Percentiles rank a stretch among this genome's conserved stretches.
These are phyloP conservation scores for Collichthys lucidus DNA, from an alignment of 2,113 vertebrate genomes.

Conservation along the genomic window DNA sequence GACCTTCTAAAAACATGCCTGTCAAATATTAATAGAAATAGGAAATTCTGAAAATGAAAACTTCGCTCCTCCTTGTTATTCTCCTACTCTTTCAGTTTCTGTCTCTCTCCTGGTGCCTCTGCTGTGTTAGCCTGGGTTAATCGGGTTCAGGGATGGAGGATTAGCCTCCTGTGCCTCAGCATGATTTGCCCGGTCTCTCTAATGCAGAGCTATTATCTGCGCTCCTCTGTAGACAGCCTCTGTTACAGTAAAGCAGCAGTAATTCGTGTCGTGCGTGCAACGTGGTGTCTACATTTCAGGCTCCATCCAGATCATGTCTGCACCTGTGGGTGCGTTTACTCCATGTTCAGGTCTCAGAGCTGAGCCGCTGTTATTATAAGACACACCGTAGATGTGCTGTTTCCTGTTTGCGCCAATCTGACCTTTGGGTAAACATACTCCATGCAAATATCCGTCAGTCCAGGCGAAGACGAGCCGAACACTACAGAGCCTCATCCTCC, in stretches of 20 bases:
- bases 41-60: neutral
- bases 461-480: neutral
- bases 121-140: constrained; percentile 68
- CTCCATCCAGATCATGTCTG: neutral
- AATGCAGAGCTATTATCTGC: constrained; percentile 65
- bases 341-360: neutral
- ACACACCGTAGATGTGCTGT: neutral
- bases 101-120: constrained; percentile 13
- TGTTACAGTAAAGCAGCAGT: constrained; percentile 21
- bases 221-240: constrained; percentile 34
- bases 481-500: neutral
- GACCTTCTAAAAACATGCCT: neutral
- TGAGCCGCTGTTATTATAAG: constrained; percentile 20
- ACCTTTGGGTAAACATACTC: constrained; percentile 31
- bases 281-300: neutral
- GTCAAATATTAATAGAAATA: neutral
- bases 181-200: constrained; percentile 56
- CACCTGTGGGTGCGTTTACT: constrained; percentile 27
- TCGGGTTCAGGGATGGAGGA: constrained; percentile 74
- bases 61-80: constrained; percentile 14
- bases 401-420: constrained; percentile 33
- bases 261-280: neutral
- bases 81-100: constrained; percentile 22
- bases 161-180: constrained; percentile 71
- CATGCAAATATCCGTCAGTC: neutral